These are phyloP conservation scores for Tetrao urogallus DNA, from an alignment of 2,113 vertebrate species.

Conservation along the genomic window DNA sequence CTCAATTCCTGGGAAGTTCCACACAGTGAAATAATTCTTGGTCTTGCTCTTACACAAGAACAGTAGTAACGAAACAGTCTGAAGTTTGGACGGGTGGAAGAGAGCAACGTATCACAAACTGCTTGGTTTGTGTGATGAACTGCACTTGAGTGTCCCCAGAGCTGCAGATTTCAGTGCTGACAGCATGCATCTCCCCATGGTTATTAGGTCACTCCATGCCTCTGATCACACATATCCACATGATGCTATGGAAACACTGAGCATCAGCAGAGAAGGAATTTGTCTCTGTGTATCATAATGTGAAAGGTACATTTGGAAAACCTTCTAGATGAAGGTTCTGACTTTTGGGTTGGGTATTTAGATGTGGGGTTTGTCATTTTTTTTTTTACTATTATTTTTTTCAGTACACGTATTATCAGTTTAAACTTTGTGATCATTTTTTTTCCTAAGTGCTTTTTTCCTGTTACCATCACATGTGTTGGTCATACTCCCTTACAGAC, in stretches of 20 bases:
- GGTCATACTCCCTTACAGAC: neutral
- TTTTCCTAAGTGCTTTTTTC: neutral
- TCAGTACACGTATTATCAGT: rapidly evolving
- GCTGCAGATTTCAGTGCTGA: neutral
- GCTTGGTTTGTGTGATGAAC: neutral
- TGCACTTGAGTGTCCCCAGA: neutral
- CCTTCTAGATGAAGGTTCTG: neutral
- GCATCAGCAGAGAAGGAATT: neutral
- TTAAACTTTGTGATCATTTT: neutral
- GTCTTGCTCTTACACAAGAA: neutral
- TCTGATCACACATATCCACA: neutral
- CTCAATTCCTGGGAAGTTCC: neutral
- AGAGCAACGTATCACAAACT: neutral
- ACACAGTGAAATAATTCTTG: neutral
- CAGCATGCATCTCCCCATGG: neutral
- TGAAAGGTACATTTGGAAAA: neutral
- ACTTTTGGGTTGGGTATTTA: rapidly evolving
- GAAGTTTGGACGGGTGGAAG: neutral
- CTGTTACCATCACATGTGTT: neutral
- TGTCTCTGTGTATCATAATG: neutral
- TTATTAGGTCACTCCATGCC: neutral
- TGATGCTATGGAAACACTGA: neutral
- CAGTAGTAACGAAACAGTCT: neutral
- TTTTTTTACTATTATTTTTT: neutral
- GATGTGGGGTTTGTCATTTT: neutral